These are phyloP conservation scores for Muntiacus muntjak DNA, from an alignment of 2,113 vertebrate genomes.

Conservation along the genomic window DNA sequence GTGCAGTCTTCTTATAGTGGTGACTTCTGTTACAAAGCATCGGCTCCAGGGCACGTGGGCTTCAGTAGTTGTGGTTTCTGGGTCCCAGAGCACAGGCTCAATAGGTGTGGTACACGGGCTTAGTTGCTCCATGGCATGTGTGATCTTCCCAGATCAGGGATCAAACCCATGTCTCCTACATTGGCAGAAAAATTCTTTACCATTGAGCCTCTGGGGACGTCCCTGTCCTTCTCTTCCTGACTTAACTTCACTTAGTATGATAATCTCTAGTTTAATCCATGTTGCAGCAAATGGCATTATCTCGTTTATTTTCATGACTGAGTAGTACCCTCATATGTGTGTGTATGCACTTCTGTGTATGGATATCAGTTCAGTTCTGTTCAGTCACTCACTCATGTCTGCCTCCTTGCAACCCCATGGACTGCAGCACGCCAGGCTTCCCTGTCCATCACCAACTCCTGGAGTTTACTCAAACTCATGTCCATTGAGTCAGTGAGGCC, in stretches of 20 bases:
- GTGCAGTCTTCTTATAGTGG: not conserved
- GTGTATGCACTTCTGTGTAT: not conserved
- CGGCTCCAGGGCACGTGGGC: not conserved
- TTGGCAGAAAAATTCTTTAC: not conserved
- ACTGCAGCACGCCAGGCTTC: not conserved
- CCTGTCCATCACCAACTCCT: not conserved
- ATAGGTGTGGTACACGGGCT: not conserved
- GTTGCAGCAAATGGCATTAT: not conserved
- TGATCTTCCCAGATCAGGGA: not conserved
- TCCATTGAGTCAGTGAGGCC: not conserved
- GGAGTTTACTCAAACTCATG: not conserved
- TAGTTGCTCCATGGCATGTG: not conserved
- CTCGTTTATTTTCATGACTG: not conserved
- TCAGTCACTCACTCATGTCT: not conserved
- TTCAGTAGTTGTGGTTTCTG: not conserved
- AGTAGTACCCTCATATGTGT: not conserved
- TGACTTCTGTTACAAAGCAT: not conserved
- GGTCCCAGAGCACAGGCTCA: not conserved
- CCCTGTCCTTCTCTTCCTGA: not conserved
- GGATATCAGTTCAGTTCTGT: not conserved
- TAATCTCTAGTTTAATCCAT: not conserved
- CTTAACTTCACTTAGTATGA: not conserved
- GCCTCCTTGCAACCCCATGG: not conserved
- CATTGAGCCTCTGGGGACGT: not conserved
- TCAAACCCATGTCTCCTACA: not conserved